A percentile compares a stretch with the other conserved stretches of the same genome.
phyloP scores from a whole-genome alignment of 30 jellyfish, hydroid and myxozoan genomes.

The Hydractinia symbiolongicarpus region DNA sequence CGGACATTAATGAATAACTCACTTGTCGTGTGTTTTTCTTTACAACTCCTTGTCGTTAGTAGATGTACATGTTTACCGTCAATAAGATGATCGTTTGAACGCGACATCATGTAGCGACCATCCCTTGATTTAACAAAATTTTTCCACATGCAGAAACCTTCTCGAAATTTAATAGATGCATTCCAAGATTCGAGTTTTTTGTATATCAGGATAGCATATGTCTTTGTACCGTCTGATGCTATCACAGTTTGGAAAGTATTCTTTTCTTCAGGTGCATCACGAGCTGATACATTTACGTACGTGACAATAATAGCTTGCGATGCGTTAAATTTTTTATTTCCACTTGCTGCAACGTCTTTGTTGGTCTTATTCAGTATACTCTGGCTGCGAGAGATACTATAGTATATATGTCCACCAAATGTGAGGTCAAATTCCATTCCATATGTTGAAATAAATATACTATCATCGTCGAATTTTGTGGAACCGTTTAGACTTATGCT shows the following conservation, averaged over 20 bases:
- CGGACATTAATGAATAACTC: background rate
- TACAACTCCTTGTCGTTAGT: background rate
- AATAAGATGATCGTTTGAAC: no score
- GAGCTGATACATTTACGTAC: background rate
- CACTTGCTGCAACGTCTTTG: background rate
- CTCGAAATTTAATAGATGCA: background rate
- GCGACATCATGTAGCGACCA: no score
- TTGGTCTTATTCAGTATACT: background rate
- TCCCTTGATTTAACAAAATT: background rate
- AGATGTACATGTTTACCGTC: no score
- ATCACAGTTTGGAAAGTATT: background rate
- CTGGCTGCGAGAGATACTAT: background rate
- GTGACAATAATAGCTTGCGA: background rate
- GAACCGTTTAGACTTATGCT: no score
- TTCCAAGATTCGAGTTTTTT: background rate
- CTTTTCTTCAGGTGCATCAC: background rate
- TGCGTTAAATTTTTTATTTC: background rate
- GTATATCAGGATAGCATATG: background rate
- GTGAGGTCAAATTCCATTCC: no score
- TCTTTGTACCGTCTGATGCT: background rate
- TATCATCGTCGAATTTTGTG: no score
- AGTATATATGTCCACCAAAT: background rate
- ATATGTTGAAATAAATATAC: no score
- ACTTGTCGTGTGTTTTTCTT: background rate
- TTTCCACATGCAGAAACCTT: conserved; percentile 2